These are phyloP conservation scores for Garrulus glandarius DNA, from an alignment of 2,797 vertebrate species.

Conservation along the genomic window DNA sequence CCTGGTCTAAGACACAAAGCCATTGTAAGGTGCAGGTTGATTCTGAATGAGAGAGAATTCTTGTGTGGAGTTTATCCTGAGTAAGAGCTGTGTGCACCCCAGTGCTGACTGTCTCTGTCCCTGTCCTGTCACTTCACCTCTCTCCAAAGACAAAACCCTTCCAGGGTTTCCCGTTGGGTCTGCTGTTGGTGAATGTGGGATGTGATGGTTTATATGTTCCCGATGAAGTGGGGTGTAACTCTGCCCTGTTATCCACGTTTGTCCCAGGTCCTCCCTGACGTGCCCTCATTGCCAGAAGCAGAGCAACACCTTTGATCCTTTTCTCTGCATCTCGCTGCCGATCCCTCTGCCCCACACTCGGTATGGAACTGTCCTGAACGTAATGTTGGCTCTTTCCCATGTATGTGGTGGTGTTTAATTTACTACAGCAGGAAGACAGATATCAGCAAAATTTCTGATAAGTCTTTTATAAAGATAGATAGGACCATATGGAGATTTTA, in stretches of 20 bases:
- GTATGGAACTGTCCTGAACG: slow-evolving; percentile 54
- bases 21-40: background rate
- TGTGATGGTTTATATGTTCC: background rate
- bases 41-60: background rate
- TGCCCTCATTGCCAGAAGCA: slow-evolving; percentile 99
- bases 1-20: background rate
- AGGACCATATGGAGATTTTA: background rate
- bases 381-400: fast-evolving
- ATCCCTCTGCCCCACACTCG: slow-evolving; percentile 94
- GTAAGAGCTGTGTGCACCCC: background rate
- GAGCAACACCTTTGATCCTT: slow-evolving; percentile 98
- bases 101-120: background rate
- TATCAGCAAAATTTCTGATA: background rate
- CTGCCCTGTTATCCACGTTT: background rate
- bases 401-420: background rate
- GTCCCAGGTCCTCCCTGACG: slow-evolving; percentile 91
- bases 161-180: background rate
- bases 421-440: background rate
- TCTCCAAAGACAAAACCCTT: background rate
- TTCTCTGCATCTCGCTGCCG: slow-evolving; percentile 97
- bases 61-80: background rate
- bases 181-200: background rate
- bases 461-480: background rate
- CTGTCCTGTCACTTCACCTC: background rate
- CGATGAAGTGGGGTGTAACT: background rate